phyloP scores from a whole-genome alignment of 2,797 vertebrate genomes.

The Rachycentron canadum region DNA sequence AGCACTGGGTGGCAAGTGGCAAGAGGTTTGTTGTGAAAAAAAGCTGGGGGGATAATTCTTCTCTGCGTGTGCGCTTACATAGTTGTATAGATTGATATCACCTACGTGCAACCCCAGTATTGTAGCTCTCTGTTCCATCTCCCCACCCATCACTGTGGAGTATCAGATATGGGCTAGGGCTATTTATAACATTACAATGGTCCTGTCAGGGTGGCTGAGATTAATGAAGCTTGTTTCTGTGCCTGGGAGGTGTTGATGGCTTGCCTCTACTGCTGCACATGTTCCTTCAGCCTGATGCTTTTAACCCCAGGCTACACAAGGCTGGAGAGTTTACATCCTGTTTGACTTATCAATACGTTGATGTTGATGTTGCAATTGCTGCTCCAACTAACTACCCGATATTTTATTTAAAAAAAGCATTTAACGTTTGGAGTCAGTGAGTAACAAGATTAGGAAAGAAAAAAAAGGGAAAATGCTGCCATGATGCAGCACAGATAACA shows the following conservation, averaged over 20 bases:
- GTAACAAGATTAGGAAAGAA: neutral
- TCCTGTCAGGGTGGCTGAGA: conserved; percentile 78
- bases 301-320: conserved; percentile 47
- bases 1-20: conserved; percentile 48
- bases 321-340: neutral
- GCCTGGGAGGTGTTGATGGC: conserved; percentile 54
- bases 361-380: neutral
- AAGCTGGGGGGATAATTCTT: conserved; percentile 48
- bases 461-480: neutral
- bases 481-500: neutral
- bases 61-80: conserved; percentile 49
- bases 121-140: conserved; percentile 68
- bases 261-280: conserved; percentile 49
- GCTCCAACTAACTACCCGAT: neutral
- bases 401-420: neutral
- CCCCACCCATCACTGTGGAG: conserved; percentile 60
- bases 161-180: conserved; percentile 76
- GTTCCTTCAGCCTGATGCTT: conserved; percentile 46
- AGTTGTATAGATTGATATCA: conserved; percentile 65
- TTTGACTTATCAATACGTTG: neutral
- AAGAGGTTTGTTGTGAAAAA: conserved; percentile 46
- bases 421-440: neutral
- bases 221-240: conserved; percentile 73
- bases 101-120: conserved; percentile 48
- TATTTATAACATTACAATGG: conserved; percentile 83